phyloP scores from a whole-genome alignment of 2,797 vertebrate species.

The Chaenodraco wilsoni region DNA sequence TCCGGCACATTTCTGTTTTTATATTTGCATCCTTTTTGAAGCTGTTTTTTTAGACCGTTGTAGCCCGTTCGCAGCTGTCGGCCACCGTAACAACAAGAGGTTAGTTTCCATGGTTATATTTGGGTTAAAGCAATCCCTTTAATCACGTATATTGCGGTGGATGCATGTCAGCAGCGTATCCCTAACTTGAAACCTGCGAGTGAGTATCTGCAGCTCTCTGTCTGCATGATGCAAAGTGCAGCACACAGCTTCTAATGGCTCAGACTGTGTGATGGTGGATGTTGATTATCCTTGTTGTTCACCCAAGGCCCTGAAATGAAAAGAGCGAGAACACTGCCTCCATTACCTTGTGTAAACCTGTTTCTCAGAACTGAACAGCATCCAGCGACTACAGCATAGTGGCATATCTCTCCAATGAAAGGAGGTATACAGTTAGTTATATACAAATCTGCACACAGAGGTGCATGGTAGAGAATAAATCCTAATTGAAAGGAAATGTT shows the following conservation, averaged over 20 bases:
- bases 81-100: no score
- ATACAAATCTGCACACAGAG: conserved; percentile 38
- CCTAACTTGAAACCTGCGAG: conserved; percentile 13
- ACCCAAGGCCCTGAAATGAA: conserved; percentile 55
- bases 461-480: background rate
- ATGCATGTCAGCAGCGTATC: conserved; percentile 15
- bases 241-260: conserved; percentile 63
- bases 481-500: background rate
- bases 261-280: conserved; percentile 38
- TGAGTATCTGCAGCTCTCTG: background rate
- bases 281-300: conserved; percentile 65
- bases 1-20: no score
- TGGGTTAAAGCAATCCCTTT: background rate
- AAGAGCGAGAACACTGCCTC: conserved; percentile 45
- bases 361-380: conserved; percentile 44
- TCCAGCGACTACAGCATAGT: conserved; percentile 25
- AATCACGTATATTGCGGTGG: background rate
- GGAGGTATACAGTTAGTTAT: conserved; percentile 22
- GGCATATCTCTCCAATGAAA: conserved; percentile 37
- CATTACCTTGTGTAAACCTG: conserved; percentile 52
- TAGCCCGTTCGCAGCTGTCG: no score
- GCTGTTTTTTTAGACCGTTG: no score
- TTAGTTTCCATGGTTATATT: conserved; percentile 28
- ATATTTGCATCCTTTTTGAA: no score
- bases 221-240: conserved; percentile 48